Evolutionary conservation across 1,140 invertebrate species (phyloP).

Genomic region (Gonatopus flavifemur): DNA sequence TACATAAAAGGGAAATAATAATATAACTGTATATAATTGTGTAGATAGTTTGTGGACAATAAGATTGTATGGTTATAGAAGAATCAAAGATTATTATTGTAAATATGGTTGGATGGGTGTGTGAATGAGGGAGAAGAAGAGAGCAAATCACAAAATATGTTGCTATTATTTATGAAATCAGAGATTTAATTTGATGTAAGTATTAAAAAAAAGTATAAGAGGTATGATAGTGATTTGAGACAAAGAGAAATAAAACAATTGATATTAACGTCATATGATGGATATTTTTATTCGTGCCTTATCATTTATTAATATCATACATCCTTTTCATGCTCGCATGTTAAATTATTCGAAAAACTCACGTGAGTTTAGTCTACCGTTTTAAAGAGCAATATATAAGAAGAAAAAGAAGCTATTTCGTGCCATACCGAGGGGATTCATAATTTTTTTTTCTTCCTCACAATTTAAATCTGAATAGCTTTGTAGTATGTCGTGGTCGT

Average conservation of each 20-base stretch:
- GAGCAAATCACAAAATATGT: slow-evolving; percentile 23
- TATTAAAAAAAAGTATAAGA: slow-evolving; percentile 35
- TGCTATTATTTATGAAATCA: slow-evolving; percentile 50
- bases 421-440: slow-evolving; percentile 47
- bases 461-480: slow-evolving; percentile 58
- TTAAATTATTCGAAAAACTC: no score
- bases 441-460: slow-evolving; percentile 38
- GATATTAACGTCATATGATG: slow-evolving; percentile 30
- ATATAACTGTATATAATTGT: slow-evolving; percentile 38
- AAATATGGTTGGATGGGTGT: neutral
- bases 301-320: slow-evolving; percentile 5
- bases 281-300: slow-evolving; percentile 6
- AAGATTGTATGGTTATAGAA: slow-evolving; percentile 21
- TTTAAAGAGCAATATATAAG: no score
- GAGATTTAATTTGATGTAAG: slow-evolving; percentile 51
- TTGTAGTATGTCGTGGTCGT: slow-evolving; percentile 34
- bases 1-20: slow-evolving; percentile 30
- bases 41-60: slow-evolving; percentile 48
- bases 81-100: slow-evolving; percentile 1
- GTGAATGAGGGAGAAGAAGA: slow-evolving; percentile 15
- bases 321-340: no score
- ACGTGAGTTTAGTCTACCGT: no score
- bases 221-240: slow-evolving; percentile 28
- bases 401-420: no score
- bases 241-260: slow-evolving; percentile 39